Base-by-base conservation (phyloP, 2,113 vertebrate genomes). In the Hemibagrus wyckioides region DNA sequence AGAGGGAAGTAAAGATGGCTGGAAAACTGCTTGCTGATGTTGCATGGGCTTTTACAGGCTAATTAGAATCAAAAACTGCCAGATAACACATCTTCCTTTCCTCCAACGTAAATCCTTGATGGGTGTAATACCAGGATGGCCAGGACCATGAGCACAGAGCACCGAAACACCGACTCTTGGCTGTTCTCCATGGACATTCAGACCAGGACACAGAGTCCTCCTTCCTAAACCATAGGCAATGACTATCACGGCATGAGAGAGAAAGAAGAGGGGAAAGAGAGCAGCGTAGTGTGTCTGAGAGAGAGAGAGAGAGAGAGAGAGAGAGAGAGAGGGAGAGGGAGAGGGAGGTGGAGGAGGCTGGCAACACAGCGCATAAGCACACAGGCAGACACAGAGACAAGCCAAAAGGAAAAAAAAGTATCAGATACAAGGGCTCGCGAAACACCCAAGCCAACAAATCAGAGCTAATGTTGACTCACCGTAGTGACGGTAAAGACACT, bases 151-250 rank as follows among this genome's bases (percentile, higher is more conserved):
- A 86, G 36, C 28, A 41, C 19, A 80, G 28, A 63, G 33, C 15
- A n/a, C 14, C n/a, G 79, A 85, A 82, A 86, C 44, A 91, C 89
- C 50, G 90, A 93, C 84, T 86, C 56, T 86, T 59, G 89, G 79
- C 86, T 92, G 83, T 80, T 91, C 87, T 91, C 88, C 82, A 87
- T 76, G 90, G 89, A 91, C 89, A 88, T 85, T 90, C 77, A 84
- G 89, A 89, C 5, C 86, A 83, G 15, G 91, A 90, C 87, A 88
- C 88, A 89, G 92, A 89, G 90, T 90, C 88, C 90, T 92, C 92
- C 89, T 89, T 93, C 91, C 92, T 87, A 94, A 93, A 89, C 92
- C 93, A 92, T 91, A 91, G 92, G 90, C 92, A 89, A 92, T 92
- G 91, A 93, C 93, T 93, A 92, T 93, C 93, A 90, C 91, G 91